phyloP scores from a whole-genome alignment of 2,888 invertebrate species.

The Nemurella pictetii region DNA sequence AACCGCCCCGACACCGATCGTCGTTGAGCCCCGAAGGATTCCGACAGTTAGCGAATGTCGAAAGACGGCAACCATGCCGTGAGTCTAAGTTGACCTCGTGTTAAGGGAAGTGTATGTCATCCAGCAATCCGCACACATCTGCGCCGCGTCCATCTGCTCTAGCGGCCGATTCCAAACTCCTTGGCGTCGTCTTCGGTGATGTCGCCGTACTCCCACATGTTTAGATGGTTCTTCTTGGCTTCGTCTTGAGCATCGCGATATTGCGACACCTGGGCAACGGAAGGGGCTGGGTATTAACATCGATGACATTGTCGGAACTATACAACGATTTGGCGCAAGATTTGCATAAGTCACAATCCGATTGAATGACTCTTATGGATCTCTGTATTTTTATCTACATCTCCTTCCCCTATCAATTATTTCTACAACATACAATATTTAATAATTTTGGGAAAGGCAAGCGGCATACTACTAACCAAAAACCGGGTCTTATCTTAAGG shows the following conservation, averaged over 20 bases:
- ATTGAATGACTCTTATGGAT: no score
- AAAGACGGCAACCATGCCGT: not conserved
- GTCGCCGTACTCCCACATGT: constrained; percentile 99
- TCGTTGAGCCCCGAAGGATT: not conserved
- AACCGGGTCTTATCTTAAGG: no score
- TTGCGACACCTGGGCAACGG: constrained; percentile 66
- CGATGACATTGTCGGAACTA: no score
- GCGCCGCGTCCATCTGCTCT: not conserved
- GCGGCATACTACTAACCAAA: no score
- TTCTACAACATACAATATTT: no score
- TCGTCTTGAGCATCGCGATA: constrained; percentile 84
- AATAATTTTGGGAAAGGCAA: no score
- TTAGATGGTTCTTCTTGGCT: constrained; percentile 82
- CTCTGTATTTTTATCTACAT: no score
- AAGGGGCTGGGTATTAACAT: no score
- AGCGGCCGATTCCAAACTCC: constrained; percentile 62
- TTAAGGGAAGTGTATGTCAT: constrained; percentile 25
- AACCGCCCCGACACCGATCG: not conserved
- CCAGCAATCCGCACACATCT: not conserved
- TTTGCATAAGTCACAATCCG: no score
- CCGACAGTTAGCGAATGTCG: not conserved
- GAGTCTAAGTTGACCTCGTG: not conserved
- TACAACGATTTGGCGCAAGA: no score
- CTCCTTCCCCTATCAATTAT: no score
- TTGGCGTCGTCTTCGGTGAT: constrained; percentile 90